A percentile compares a stretch with the other conserved stretches of the same genome.
Conservation (phyloP, 2,888 invertebrate species). For the Ormyrus nitidulus region DNA sequence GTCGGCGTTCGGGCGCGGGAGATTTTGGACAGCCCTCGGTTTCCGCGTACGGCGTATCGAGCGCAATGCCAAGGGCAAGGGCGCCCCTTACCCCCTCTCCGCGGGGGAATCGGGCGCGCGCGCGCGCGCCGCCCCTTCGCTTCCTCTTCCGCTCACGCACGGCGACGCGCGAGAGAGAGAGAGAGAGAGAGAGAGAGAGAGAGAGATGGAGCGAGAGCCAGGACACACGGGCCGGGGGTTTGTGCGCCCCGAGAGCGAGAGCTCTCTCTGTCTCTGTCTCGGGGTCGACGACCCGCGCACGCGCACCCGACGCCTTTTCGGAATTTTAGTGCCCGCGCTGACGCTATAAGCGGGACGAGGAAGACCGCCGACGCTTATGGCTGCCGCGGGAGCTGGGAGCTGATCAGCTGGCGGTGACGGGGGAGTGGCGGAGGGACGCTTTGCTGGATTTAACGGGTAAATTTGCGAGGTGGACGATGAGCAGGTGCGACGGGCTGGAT, state of each 20-base stretch:
- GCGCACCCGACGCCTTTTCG: not conserved
- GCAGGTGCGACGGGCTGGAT: too few species aligned
- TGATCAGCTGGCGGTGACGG: too few species aligned
- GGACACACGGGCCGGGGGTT: not conserved
- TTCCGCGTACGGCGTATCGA: constrained; percentile 71
- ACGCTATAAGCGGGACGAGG: too few species aligned
- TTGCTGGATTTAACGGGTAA: too few species aligned
- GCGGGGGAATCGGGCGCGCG: constrained; percentile 9
- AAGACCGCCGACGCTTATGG: too few species aligned
- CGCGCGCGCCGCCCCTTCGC: not conserved
- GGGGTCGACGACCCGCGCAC: not conserved
- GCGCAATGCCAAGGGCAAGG: constrained; percentile 76
- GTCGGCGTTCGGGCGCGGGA: not conserved
- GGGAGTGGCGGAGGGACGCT: too few species aligned
- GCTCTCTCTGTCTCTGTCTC: not conserved
- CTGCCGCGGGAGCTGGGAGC: too few species aligned
- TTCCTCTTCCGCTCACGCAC: constrained; percentile 48
- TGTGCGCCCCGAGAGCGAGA: constrained; percentile 20
- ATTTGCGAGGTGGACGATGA: too few species aligned
- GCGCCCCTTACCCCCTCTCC: constrained; percentile 70
- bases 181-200: not conserved
- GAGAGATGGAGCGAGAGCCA: not conserved
- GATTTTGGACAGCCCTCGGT: constrained; percentile 72
- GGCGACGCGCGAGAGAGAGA: not conserved
- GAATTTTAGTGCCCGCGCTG: too few species aligned